Percentiles rank a stretch among this genome's conserved stretches.
phyloP scores from a whole-genome alignment of 2,888 invertebrate genomes.

The Acronicta leporina region DNA sequence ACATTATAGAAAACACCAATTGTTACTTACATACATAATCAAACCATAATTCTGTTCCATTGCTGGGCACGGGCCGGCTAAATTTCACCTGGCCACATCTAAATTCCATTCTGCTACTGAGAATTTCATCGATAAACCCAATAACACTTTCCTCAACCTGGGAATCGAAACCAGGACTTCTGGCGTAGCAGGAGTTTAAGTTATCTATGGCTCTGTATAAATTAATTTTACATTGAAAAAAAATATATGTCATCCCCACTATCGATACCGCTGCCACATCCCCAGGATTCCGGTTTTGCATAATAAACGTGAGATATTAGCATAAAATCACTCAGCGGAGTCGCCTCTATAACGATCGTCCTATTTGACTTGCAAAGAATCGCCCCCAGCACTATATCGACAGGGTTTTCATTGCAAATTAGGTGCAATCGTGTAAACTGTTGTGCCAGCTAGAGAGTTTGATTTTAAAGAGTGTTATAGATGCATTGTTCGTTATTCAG shows the following conservation, averaged over 20 bases:
- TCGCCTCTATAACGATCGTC: conserved; percentile 70
- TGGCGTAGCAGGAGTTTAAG: no score
- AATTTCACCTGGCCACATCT: no score
- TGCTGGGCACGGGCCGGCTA: no score
- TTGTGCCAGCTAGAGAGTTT: conserved; percentile 1
- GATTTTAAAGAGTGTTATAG: neutral
- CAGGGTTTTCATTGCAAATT: conserved; percentile 68
- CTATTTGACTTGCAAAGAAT: conserved; percentile 87
- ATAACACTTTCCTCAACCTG: no score
- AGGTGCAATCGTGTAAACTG: conserved; percentile 45
- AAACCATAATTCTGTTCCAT: no score
- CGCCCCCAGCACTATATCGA: conserved; percentile 61
- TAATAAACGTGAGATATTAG: conserved; percentile 82
- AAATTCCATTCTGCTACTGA: no score
- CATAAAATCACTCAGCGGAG: conserved; percentile 80
- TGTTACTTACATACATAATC: no score
- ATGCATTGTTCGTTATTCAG: neutral
- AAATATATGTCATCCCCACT: neutral
- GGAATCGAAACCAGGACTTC: no score
- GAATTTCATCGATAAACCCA: no score
- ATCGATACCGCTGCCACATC: conserved; percentile 47
- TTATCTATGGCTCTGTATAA: no score
- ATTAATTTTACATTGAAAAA: no score
- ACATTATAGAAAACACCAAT: no score
- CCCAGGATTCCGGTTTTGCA: conserved; percentile 73